These are phyloP conservation scores for Paradisaea rubra DNA, from an alignment of 2,113 vertebrate genomes.

Conservation along the genomic window DNA sequence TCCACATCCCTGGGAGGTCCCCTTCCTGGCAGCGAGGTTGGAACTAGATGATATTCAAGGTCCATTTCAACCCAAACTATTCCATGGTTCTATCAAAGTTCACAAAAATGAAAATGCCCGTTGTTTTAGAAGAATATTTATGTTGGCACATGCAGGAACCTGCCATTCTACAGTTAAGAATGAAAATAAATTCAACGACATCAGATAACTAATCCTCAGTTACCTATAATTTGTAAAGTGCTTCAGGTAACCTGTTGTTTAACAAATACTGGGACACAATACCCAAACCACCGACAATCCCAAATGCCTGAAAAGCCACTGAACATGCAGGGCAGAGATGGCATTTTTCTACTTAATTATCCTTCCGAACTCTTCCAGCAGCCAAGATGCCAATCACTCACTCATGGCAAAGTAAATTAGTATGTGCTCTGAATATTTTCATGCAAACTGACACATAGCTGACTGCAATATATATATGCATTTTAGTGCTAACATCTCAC, in stretches of 20 bases:
- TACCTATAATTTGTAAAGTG: not conserved
- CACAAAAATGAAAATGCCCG: not conserved
- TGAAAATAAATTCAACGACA: not conserved
- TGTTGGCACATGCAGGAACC: not conserved
- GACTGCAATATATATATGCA: too few relatives aligned
- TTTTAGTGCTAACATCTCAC: not conserved
- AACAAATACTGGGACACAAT: not conserved
- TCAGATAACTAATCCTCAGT: not conserved
- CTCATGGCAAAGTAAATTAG: not conserved
- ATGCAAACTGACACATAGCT: not conserved
- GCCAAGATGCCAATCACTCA: fast-evolving
- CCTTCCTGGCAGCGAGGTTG: not conserved
- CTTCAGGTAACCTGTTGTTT: not conserved
- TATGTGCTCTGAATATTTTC: not conserved
- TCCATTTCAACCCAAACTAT: not conserved
- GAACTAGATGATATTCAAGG: not conserved
- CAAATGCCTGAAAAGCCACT: not conserved
- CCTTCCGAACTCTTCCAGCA: not conserved
- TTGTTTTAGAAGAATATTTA: not conserved
- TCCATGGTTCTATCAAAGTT: not conserved
- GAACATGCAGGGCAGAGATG: not conserved
- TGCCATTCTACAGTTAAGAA: not conserved
- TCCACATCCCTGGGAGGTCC: not conserved
- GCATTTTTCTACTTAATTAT: not conserved
- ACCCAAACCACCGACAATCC: not conserved